Evolutionary conservation across 92 coral and sea anemone species (phyloP).

Genomic region (Umimayanthus chanpuru): DNA sequence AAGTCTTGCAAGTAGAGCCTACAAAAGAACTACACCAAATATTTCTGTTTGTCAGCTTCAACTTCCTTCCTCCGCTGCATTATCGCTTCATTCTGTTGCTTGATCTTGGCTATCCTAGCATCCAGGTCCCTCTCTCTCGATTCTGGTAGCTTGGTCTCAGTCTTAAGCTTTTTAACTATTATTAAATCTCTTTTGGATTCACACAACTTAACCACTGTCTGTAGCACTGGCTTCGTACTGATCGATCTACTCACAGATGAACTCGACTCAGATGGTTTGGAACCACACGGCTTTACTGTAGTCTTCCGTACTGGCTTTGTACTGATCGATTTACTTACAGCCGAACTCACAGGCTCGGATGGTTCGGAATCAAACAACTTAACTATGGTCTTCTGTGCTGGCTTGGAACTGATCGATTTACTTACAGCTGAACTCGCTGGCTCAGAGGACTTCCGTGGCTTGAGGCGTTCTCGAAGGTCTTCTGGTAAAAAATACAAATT

Average conservation of each 20-base stretch:
- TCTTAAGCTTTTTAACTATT: conserved; percentile 43
- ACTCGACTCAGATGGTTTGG: conserved; percentile 1
- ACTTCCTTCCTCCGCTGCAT: conserved; percentile 73
- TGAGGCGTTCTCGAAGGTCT: conserved; percentile 13
- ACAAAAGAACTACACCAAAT: not conserved
- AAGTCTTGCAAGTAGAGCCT: not conserved
- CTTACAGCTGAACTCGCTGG: not conserved
- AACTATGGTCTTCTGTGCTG: conserved; percentile 3
- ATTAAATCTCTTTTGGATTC: conserved; percentile 41
- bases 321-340: not conserved
- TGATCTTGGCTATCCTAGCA: conserved; percentile 74
- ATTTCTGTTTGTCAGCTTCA: conserved; percentile 64
- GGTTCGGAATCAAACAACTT: conserved; percentile 32
- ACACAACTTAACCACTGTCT: conserved; percentile 22
- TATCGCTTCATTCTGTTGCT: conserved; percentile 67
- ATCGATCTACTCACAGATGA: not conserved
- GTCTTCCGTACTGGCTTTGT: conserved; percentile 13
- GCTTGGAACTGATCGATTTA: not conserved
- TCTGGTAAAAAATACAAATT: not conserved
- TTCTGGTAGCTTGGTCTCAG: conserved; percentile 32
- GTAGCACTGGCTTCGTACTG: not conserved
- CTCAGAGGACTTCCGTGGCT: conserved; percentile 2
- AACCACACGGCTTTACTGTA: not conserved
- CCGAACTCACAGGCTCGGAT: too few relatives aligned
- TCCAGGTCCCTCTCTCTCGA: conserved; percentile 78